Evolutionary conservation across 2,888 invertebrate species (phyloP).

Genomic region (Priocnemis perturbator): DNA sequence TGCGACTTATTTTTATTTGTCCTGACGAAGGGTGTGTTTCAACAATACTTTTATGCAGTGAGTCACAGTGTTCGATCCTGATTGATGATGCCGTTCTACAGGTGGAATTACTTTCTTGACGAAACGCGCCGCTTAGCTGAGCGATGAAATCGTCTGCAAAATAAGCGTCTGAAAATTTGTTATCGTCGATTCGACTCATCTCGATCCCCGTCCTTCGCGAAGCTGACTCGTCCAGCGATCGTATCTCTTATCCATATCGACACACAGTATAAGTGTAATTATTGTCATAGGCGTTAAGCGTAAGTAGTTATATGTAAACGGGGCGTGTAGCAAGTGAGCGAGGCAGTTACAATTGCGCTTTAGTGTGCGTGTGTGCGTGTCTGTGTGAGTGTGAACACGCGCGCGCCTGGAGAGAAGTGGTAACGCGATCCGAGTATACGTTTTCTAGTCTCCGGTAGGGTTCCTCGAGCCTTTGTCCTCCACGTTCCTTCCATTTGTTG

Average conservation of each 20-base stretch:
- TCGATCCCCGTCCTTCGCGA: slow-evolving; percentile 27
- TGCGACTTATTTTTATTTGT: too few relatives aligned
- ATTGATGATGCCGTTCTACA: too few relatives aligned
- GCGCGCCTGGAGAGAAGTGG: neutral
- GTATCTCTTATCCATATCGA: slow-evolving; percentile 50
- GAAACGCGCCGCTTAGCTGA: too few relatives aligned
- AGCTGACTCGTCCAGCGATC: neutral
- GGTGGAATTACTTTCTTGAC: too few relatives aligned
- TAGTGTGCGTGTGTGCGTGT: neutral
- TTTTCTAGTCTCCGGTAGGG: slow-evolving; percentile 65
- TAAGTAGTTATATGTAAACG: slow-evolving; percentile 44
- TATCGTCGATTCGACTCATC: neutral
- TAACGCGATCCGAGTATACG: slow-evolving; percentile 43
- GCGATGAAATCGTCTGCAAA: neutral
- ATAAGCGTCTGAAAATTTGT: neutral
- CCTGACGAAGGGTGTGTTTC: too few relatives aligned
- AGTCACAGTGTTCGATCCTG: too few relatives aligned
- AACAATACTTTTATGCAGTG: too few relatives aligned
- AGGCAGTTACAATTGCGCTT: slow-evolving; percentile 5
- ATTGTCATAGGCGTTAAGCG: slow-evolving; percentile 45
- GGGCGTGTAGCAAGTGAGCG: slow-evolving; percentile 27
- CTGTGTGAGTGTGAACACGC: neutral
- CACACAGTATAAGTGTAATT: slow-evolving; percentile 49
- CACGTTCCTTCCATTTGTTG: too few relatives aligned
- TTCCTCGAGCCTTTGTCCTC: slow-evolving; percentile 15